Percentiles rank a stretch among this genome's conserved stretches.
These are phyloP conservation scores for Orthonyx spaldingii DNA, from an alignment of 2,113 vertebrate species.

Conservation along the genomic window DNA sequence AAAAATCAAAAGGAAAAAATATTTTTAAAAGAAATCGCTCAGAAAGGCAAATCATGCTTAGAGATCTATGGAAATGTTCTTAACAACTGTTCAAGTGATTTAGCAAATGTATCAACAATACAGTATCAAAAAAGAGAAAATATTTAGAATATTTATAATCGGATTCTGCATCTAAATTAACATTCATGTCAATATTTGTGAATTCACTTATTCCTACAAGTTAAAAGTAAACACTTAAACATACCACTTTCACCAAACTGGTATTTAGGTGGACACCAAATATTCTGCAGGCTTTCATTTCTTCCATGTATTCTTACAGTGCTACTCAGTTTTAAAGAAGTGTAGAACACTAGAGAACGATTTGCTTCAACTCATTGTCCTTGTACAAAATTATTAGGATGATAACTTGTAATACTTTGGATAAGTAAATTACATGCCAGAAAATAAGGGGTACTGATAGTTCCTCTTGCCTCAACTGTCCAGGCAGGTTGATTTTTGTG, in stretches of 20 bases:
- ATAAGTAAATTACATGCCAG: not conserved
- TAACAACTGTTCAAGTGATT: not conserved
- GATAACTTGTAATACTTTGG: not conserved
- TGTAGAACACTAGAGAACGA: not conserved
- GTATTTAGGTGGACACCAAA: not conserved
- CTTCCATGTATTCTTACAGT: not conserved
- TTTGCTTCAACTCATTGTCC: not conserved
- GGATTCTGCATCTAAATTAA: not conserved
- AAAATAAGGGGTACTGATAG: not conserved
- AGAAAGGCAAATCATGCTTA: not conserved
- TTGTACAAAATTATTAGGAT: not conserved
- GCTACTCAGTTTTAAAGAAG: not conserved
- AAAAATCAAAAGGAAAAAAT: not conserved
- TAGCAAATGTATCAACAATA: not conserved
- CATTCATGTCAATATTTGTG: not conserved
- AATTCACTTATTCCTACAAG: not conserved
- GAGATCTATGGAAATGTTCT: not conserved
- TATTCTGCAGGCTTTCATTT: not conserved
- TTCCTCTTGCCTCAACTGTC: not conserved
- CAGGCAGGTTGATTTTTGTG: not conserved
- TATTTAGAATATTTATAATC: not conserved
- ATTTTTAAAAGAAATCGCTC: not conserved
- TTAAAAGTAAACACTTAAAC: not conserved
- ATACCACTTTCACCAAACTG: not conserved
- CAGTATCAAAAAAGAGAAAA: not conserved